These are phyloP conservation scores for Conus betulinus DNA, from an alignment of 1,140 invertebrate genomes.

Conservation along the genomic window DNA sequence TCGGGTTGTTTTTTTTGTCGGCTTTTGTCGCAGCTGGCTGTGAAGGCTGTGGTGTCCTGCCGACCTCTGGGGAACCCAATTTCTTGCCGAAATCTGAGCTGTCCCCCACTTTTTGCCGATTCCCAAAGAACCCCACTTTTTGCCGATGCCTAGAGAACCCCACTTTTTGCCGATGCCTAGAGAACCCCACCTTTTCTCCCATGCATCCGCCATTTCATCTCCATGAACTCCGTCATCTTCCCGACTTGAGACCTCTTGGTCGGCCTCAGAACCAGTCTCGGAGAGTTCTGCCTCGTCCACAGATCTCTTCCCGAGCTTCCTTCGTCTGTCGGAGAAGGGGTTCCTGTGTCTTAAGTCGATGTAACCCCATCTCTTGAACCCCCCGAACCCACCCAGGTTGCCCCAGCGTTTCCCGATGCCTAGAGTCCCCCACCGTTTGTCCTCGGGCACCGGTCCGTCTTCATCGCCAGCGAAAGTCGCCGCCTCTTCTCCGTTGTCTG, in stretches of 20 bases:
- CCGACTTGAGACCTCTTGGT: background rate
- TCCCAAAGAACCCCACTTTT: background rate
- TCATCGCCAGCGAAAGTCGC: background rate
- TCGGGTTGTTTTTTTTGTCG: too few species aligned
- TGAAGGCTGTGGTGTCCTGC: too few species aligned
- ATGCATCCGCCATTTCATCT: background rate
- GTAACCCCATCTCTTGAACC: background rate
- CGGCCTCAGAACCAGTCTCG: background rate
- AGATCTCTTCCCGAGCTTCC: background rate
- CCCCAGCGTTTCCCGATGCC: background rate
- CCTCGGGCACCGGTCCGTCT: background rate
- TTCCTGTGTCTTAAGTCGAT: background rate
- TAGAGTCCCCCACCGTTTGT: constrained; percentile 15
- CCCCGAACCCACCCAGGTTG: background rate
- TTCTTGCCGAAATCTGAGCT: too few species aligned
- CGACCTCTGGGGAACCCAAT: too few species aligned
- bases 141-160: background rate
- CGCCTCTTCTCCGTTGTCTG: background rate
- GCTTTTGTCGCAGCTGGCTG: too few species aligned
- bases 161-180: background rate
- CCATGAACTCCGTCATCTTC: background rate
- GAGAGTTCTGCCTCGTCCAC: background rate
- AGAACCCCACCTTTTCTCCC: background rate
- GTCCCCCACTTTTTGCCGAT: too few species aligned
- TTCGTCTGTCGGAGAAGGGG: background rate